A percentile compares a stretch with the other conserved stretches of the same genome.
Conservation (phyloP, 2,113 vertebrate species). For the Oncorhynchus kisutch region DNA sequence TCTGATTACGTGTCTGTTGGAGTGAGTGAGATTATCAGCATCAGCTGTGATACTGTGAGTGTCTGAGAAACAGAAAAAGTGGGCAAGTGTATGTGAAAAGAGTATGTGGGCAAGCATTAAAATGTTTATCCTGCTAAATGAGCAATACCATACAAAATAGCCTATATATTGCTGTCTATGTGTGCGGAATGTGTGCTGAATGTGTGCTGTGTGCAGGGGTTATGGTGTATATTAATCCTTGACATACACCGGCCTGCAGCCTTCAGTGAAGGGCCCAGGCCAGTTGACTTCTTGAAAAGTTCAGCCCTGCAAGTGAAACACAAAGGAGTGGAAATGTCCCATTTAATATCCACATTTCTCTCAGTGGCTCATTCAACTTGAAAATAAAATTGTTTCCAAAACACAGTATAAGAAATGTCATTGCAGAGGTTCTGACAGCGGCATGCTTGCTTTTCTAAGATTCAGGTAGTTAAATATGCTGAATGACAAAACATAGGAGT, state of each 20-base stretch:
- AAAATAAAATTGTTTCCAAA: too few species aligned
- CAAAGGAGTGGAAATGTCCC: conserved; percentile 74
- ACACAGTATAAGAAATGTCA: not conserved
- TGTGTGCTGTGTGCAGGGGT: not conserved
- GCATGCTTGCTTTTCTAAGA: not conserved
- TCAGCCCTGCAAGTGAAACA: conserved; percentile 85
- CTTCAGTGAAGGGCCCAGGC: conserved; percentile 82
- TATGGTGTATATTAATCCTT: conserved; percentile 42
- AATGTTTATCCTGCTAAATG: not conserved
- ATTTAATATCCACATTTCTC: conserved; percentile 70
- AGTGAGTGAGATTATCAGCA: not conserved
- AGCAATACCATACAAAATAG: not conserved
- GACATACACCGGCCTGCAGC: conserved; percentile 82
- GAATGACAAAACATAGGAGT: not conserved
- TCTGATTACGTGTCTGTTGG: not conserved
- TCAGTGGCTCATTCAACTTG: not conserved
- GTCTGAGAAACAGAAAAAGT: too few species aligned
- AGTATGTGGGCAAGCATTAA: not conserved
- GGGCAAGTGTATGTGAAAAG: not conserved
- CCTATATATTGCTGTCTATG: not conserved
- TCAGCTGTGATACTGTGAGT: not conserved
- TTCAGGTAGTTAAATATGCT: not conserved
- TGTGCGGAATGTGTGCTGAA: not conserved
- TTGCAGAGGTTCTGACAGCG: not conserved
- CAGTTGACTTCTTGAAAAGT: conserved; percentile 84